Evolutionary conservation across 2,797 vertebrate species (phyloP), one percentile per base, ranked within the genome.

Genomic region (Tolypeutes matacus): DNA sequence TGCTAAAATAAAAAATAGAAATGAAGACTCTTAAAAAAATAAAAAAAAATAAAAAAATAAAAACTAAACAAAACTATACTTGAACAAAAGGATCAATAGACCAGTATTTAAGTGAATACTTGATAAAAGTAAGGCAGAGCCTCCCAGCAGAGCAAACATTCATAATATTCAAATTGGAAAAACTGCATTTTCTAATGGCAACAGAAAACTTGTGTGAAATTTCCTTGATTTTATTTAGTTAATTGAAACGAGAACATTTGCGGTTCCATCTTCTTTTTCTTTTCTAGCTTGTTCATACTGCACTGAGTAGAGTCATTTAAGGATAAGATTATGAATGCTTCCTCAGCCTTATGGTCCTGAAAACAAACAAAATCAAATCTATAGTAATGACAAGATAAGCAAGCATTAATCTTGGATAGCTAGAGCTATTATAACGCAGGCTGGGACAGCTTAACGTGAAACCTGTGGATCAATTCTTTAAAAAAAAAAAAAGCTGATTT

Each of bases 191-290:
- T 97, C 94, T 97, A 96, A 96, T 97, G 97, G 96, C 96, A 95
- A 91, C 96, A 97, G 93, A 94, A 96, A 96, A 94, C 49, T 91
- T 89, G 92, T 77, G 72, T 82, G 93, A 95, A 96, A 97, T 96
- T 94, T 97, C 95, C 95, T 97, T 95, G 94, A 93, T 98, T 98
- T 98, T 95, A 46, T 46, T 46, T 46, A 46, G 46, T 46, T 46
- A 97, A 97, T 98, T 98, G 98, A 97, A 98, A 97, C 98, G 97
- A 98, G 98, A 97, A 98, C 97, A 97, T 86, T 97, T 97, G 95
- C 97, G 95, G 97, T 89, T 95, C 96, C 91, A 91, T 96, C 93
- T 94, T 96, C 85, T 90, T 92, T 88, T 88, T 89, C 84, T 84
- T 95, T 96, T 95, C 78, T 46, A 78, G 93, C 96, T 96, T 97